phyloP scores from a whole-genome alignment of 2,797 vertebrate species.

The Crypturellus tataupa region DNA sequence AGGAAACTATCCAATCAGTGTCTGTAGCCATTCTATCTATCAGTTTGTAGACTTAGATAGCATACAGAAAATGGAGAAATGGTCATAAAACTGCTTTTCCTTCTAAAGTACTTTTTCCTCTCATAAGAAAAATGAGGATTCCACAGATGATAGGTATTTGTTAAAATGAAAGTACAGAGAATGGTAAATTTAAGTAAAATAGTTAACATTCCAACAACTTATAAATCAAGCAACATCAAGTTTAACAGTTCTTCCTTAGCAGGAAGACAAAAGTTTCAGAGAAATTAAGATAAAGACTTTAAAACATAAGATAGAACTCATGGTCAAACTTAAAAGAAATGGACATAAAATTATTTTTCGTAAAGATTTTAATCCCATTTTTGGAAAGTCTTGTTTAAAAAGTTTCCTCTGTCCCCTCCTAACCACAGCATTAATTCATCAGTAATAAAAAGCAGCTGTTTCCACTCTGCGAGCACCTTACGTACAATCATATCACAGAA shows the following conservation, averaged over 20 bases:
- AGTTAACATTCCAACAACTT: not conserved
- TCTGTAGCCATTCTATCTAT: not conserved
- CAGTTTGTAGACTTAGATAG: fast-evolving
- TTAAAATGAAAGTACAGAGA: not conserved
- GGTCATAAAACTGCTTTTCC: not conserved
- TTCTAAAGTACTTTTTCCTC: not conserved
- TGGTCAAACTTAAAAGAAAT: not conserved
- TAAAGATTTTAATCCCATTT: not conserved
- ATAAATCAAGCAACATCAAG: not conserved
- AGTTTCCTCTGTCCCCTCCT: not conserved
- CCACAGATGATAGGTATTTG: not conserved
- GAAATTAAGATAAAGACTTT: not conserved
- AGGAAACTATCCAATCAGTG: not conserved
- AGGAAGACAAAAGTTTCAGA: not conserved
- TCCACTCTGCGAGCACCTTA: not conserved
- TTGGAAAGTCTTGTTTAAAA: not conserved
- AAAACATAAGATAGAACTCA: not conserved
- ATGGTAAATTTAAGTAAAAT: not conserved
- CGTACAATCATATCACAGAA: not conserved
- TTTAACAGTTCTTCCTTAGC: not conserved
- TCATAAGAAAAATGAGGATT: not conserved
- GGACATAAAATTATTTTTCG: not conserved
- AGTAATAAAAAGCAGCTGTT: not conserved
- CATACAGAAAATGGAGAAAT: not conserved
- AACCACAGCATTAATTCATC: not conserved